A percentile compares a stretch with the other conserved stretches of the same genome.
Evolutionary conservation across 1,140 invertebrate genomes (phyloP).

Genomic region (Neodiprion virginianus): DNA sequence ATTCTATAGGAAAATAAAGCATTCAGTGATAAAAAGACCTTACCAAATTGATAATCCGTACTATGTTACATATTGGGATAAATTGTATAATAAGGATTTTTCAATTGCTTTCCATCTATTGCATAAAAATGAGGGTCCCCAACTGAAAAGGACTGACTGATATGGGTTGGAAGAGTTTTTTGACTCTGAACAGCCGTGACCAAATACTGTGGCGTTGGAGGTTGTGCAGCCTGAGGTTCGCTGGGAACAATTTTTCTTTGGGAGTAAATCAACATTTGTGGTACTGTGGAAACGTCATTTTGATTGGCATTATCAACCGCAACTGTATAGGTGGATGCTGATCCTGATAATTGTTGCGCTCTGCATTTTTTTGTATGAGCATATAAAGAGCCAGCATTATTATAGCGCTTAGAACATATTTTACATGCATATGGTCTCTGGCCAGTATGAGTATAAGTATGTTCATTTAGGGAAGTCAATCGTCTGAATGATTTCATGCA

Average conservation of each 20-base stretch:
- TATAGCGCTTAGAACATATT: constrained; percentile 69
- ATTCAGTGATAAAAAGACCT: background rate
- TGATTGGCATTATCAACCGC: constrained; percentile 29
- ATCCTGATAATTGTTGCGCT: constrained; percentile 36
- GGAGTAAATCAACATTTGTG: constrained; percentile 42
- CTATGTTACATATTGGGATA: constrained; percentile 47
- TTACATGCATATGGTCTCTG: constrained; percentile 61
- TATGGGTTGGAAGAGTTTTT: constrained; percentile 36
- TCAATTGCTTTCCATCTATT: constrained; percentile 45
- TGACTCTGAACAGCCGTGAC: constrained; percentile 45
- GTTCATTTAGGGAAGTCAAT: constrained; percentile 52
- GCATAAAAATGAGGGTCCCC: constrained; percentile 46
- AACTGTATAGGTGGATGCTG: constrained; percentile 26
- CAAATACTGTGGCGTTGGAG: constrained; percentile 43
- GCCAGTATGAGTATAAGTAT: constrained; percentile 55
- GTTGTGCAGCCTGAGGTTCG: constrained; percentile 29
- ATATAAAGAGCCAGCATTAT: constrained; percentile 53
- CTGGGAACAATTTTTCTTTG: constrained; percentile 44
- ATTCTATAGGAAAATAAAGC: background rate
- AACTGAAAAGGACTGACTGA: constrained; percentile 41
- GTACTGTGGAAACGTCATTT: constrained; percentile 27
- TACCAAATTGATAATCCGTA: constrained; percentile 1
- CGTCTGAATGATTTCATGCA: constrained; percentile 52
- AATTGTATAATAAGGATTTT: constrained; percentile 46
- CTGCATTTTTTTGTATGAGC: constrained; percentile 56